Evolutionary conservation across 2,888 invertebrate species (phyloP).

Genomic region (Galerucella calmariensis): DNA sequence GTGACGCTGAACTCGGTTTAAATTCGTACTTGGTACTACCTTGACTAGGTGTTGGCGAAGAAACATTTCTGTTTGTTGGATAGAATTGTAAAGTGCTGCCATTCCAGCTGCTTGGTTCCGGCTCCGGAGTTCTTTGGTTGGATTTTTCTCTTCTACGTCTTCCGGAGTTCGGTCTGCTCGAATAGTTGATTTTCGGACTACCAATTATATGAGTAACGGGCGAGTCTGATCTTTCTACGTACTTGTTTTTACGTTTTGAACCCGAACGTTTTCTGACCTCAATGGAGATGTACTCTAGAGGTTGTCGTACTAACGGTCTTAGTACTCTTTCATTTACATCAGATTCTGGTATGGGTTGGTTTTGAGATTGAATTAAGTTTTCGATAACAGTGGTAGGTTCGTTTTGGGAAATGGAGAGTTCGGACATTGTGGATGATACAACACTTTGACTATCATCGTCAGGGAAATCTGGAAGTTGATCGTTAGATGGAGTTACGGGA

Average conservation of each 20-base stretch:
- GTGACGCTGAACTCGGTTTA: constrained; percentile 80
- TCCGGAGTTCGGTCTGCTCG: constrained; percentile 66
- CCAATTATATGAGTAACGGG: constrained; percentile 71
- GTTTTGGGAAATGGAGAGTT: constrained; percentile 76
- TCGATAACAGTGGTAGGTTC: constrained; percentile 73
- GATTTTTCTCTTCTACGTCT: constrained; percentile 67
- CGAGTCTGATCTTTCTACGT: constrained; percentile 75
- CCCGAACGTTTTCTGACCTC: constrained; percentile 76
- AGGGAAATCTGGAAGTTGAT: constrained; percentile 67
- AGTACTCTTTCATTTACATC: constrained; percentile 66
- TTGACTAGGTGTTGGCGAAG: constrained; percentile 71
- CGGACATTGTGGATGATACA: constrained; percentile 80
- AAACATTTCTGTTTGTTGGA: constrained; percentile 64
- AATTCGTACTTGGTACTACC: constrained; percentile 67
- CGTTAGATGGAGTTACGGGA: constrained; percentile 76
- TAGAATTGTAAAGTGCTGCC: constrained; percentile 78
- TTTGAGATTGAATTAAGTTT: constrained; percentile 65
- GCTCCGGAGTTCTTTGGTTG: constrained; percentile 61
- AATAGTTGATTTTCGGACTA: constrained; percentile 74
- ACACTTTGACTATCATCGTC: constrained; percentile 82
- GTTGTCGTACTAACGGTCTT: constrained; percentile 77
- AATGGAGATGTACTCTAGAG: constrained; percentile 79
- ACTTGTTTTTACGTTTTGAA: constrained; percentile 72
- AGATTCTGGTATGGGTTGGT: constrained; percentile 55
- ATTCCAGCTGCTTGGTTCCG: constrained; percentile 69